Conservation (phyloP, 2,113 vertebrate genomes). For the Jaculus jaculus region DNA sequence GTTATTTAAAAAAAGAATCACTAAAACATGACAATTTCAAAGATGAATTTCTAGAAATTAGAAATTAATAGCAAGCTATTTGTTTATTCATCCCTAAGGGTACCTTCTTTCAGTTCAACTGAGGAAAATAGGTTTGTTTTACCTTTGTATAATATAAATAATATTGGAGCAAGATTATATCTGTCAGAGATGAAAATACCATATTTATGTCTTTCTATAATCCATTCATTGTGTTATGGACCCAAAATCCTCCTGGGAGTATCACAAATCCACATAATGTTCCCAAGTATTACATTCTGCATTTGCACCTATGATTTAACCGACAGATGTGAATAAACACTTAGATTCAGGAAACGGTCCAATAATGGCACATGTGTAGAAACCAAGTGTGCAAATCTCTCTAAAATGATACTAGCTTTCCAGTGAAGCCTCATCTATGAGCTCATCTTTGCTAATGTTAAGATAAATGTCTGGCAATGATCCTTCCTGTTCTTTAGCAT, state of each 20-base stretch:
- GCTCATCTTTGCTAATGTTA: background rate
- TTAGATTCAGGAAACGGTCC: constrained; percentile 64
- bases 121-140: constrained; percentile 81
- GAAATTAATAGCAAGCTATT: constrained; percentile 74
- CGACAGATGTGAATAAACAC: constrained; percentile 78
- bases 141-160: constrained; percentile 83
- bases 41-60: constrained; percentile 63
- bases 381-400: constrained; percentile 9
- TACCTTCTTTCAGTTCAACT: constrained; percentile 72
- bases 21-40: constrained; percentile 38
- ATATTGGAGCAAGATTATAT: constrained; percentile 76
- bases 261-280: constrained; percentile 84
- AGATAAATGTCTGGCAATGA: background rate
- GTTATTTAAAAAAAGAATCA: constrained; percentile 20
- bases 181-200: constrained; percentile 85
- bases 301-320: constrained; percentile 80
- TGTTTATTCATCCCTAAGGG: constrained; percentile 76
- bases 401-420: background rate
- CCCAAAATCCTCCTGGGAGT: constrained; percentile 81
- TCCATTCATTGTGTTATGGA: constrained; percentile 83
- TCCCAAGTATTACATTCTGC: constrained; percentile 77
- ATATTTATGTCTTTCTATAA: constrained; percentile 83
- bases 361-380: constrained; percentile 38
- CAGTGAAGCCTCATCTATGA: constrained; percentile 18
- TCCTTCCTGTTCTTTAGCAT: background rate